phyloP scores from a whole-genome alignment of 1,140 invertebrate genomes.

The Temnothorax longispinosus region DNA sequence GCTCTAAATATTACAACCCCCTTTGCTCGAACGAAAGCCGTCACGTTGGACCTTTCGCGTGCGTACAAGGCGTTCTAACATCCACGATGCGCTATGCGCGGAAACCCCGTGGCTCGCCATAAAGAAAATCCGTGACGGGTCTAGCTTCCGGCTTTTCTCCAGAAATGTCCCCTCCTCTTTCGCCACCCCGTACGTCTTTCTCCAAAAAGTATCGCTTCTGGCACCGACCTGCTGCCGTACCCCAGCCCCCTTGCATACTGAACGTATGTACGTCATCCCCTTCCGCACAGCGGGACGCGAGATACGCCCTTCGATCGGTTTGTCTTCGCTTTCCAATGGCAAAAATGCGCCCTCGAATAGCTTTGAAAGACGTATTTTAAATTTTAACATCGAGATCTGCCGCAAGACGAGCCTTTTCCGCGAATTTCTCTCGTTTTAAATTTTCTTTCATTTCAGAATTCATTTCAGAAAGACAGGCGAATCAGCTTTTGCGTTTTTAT shows the following conservation, averaged over 20 bases:
- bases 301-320: conserved; percentile 60
- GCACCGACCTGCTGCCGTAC: conserved; percentile 59
- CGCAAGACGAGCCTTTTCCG: not conserved
- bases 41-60: conserved; percentile 48
- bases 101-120: conserved; percentile 73
- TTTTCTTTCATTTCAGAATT: not conserved
- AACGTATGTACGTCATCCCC: conserved; percentile 65
- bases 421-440: not conserved
- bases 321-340: conserved; percentile 25
- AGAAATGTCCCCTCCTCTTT: conserved; percentile 36
- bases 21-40: conserved; percentile 41
- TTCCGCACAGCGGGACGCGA: conserved; percentile 61
- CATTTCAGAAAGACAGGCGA: not conserved
- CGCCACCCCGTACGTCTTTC: conserved; percentile 53
- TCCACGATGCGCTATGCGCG: conserved; percentile 21
- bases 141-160: conserved; percentile 73
- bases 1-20: conserved; percentile 62
- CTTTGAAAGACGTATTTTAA: not conserved
- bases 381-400: not conserved
- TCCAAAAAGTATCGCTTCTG: conserved; percentile 64
- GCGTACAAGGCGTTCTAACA: conserved; percentile 23
- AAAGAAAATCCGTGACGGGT: conserved; percentile 78
- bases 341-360: conserved; percentile 6
- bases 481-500: not conserved
- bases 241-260: conserved; percentile 35